Evolutionary conservation across 2,797 vertebrate species (phyloP).

Genomic region (Eidolon dupreanum): DNA sequence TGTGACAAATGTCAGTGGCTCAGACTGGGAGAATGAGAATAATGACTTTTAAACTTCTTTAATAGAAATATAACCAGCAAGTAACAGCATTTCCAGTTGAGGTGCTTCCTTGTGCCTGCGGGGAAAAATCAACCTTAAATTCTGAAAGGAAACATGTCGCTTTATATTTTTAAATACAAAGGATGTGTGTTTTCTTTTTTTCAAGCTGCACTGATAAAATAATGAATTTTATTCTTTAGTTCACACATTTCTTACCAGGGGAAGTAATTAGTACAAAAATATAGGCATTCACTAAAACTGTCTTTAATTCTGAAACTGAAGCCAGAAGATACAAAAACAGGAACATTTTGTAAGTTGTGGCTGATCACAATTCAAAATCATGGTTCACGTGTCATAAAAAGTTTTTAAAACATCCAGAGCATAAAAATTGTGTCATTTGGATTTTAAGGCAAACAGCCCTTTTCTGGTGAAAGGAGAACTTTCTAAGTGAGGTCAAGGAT

Average conservation of each 20-base stretch:
- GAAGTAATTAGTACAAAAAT: background rate
- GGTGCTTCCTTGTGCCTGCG: background rate
- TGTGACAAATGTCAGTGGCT: background rate
- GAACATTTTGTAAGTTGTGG: background rate
- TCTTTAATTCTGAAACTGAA: background rate
- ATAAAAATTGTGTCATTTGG: background rate
- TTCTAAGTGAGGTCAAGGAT: slow-evolving; percentile 73
- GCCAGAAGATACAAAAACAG: background rate
- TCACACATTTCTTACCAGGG: background rate
- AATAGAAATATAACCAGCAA: background rate
- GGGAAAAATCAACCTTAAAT: slow-evolving; percentile 20
- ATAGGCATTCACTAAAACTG: accelerated
- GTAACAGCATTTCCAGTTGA: background rate
- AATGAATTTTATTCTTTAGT: background rate
- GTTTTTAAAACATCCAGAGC: background rate
- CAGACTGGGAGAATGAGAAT: background rate
- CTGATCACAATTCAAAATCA: background rate
- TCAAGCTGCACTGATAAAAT: background rate
- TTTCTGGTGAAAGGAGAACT: background rate
- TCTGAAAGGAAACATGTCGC: background rate
- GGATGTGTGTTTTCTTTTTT: background rate
- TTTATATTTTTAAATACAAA: background rate
- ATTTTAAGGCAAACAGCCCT: background rate
- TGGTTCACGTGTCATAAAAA: background rate
- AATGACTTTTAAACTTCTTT: background rate